Percentiles rank a stretch among this genome's conserved stretches.
Conservation (phyloP, 2,888 invertebrate species). For the Sepioteuthis lessoniana region DNA sequence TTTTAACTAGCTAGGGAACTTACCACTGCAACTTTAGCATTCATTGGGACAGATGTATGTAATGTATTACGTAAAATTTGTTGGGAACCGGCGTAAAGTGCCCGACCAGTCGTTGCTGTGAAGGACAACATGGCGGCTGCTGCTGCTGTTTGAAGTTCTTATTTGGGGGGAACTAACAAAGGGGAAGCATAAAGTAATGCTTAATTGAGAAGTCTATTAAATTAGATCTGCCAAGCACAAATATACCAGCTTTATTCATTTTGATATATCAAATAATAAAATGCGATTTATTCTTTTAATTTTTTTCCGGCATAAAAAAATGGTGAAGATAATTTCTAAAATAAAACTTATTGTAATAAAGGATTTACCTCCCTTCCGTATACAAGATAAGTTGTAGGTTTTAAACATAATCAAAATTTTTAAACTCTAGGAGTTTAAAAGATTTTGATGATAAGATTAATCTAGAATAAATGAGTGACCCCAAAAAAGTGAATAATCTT, state of each 20-base stretch:
- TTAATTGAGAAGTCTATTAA: neutral
- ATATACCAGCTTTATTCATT: neutral
- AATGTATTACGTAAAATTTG: neutral
- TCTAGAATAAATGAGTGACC: too few relatives aligned
- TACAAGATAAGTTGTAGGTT: too few relatives aligned
- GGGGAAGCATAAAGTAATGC: neutral
- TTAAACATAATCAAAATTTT: too few relatives aligned
- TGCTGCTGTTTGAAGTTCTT: neutral
- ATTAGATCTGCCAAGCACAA: neutral
- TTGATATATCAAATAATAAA: neutral
- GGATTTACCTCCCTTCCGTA: too few relatives aligned
- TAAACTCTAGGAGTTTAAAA: too few relatives aligned
- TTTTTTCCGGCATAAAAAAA: neutral
- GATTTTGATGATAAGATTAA: too few relatives aligned
- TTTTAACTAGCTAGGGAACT: neutral
- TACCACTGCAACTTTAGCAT: slow-evolving; percentile 42
- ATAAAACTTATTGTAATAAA: too few relatives aligned
- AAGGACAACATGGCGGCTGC: slow-evolving; percentile 39
- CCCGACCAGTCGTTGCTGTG: slow-evolving; percentile 39
- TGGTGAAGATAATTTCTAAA: too few relatives aligned
- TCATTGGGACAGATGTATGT: neutral
- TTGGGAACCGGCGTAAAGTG: slow-evolving; percentile 42
- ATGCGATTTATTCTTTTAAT: neutral
- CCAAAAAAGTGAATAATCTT: too few relatives aligned
- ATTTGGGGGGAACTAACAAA: neutral